These are phyloP conservation scores for Tenthredo distinguenda DNA, from an alignment of 2,888 invertebrate genomes.

Conservation along the genomic window DNA sequence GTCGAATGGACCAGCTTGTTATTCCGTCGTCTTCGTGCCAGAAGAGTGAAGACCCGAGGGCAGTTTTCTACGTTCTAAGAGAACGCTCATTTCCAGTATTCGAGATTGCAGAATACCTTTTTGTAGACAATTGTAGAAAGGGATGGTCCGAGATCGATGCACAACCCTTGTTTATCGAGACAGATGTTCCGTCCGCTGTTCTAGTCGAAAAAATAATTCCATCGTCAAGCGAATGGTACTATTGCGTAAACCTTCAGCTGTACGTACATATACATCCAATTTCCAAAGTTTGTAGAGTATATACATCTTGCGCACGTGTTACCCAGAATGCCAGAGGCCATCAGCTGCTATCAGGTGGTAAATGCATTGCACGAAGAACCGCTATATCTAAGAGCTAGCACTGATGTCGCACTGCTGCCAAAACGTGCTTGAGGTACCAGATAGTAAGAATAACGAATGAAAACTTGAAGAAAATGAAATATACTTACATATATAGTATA, in stretches of 20 bases:
- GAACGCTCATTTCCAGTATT: neutral
- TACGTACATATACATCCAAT: neutral
- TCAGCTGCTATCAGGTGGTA: constrained; percentile 38
- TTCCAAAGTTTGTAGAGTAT: neutral
- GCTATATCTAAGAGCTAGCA: constrained; percentile 19
- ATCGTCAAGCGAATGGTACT: no score
- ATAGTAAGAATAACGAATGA: constrained; percentile 31
- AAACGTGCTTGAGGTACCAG: constrained; percentile 45
- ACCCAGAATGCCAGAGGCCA: constrained; percentile 17
- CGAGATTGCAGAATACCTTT: neutral
- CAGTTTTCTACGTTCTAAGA: constrained; percentile 6
- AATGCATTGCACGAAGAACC: constrained; percentile 48
- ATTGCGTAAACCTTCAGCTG: no score
- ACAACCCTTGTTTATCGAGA: neutral
- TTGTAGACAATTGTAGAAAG: neutral
- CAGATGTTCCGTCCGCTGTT: neutral
- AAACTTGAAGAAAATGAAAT: neutral
- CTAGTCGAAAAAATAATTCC: no score
- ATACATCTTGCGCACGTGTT: constrained; percentile 26
- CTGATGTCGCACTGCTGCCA: constrained; percentile 51
- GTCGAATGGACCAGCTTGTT: constrained; percentile 38
- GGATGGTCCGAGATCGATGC: neutral
- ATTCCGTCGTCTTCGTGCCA: constrained; percentile 22
- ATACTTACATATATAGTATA: neutral
- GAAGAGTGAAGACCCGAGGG: constrained; percentile 10